Base-by-base conservation (phyloP, 2,888 invertebrate species). In the Caenorhabditis parvicauda region DNA sequence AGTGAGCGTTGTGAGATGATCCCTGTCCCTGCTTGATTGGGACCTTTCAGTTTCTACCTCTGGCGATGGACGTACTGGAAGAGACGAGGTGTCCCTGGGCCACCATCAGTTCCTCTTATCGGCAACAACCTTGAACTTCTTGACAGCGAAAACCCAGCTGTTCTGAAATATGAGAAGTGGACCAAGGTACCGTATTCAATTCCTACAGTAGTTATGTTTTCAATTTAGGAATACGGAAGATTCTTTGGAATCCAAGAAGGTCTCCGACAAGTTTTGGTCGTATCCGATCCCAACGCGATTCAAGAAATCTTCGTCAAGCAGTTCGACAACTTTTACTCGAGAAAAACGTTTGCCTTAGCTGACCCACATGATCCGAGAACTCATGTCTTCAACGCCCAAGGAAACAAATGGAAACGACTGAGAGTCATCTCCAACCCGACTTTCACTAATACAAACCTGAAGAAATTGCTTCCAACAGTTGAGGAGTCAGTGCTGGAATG, bases 391-490 rank as follows among this genome's bases (percentile, higher is more conserved):
- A 76, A 76, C 73, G 83, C 58, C 0, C 74, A 82, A 2, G 84
- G 83, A 14, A 78, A 82, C 25, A 74, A 84, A n/a, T 86, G 86
- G 86, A 84, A 85, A 70, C 77, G 85, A n/a, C 81, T 85, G 17
- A 74, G 86, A 19, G 77, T 81, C 12, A 80, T 84, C 12, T 78
- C 84, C 14, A 83, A 83, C 38, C 85, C 85, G 1, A 82, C 83
- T 2, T 85, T 86, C 68, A 83, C 83, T n/a, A 77, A 82, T 7
- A 66, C 80, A 29, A 85, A 84, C 75, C 81, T 86, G 74, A 83
- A 83, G 66, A 79, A 81, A 74, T 82, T 84, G 62, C 27, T 41
- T 2, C 17, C 17, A 48, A 77, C 82, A 27, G 82, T 85, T 59
- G 81, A 82, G 47, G 75, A 81, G 19, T 81, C 82, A 42, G 81